Evolutionary conservation across 2,113 vertebrate species (phyloP).

Genomic region (Atlantisia rogersi): DNA sequence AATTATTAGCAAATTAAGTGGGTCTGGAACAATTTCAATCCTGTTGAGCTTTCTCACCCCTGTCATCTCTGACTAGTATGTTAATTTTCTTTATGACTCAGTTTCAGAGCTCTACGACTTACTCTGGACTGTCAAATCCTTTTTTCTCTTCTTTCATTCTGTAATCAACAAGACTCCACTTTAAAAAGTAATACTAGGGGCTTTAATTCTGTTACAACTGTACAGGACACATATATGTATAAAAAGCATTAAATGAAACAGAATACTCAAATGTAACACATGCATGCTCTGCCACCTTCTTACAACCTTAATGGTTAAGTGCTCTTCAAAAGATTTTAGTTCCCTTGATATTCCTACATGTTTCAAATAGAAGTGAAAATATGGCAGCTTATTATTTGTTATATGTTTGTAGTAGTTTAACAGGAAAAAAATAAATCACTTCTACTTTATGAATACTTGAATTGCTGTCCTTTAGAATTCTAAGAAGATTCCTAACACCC

Average conservation of each 20-base stretch:
- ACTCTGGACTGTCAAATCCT: neutral
- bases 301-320: neutral
- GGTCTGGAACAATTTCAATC: neutral
- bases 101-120: neutral
- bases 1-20: neutral
- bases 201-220: neutral
- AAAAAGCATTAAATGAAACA: neutral
- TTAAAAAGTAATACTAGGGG: neutral
- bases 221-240: neutral
- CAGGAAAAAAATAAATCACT: neutral
- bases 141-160: neutral
- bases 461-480: neutral
- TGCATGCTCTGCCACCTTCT: neutral
- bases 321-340: neutral
- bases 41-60: neutral
- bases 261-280: neutral
- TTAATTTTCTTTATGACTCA: neutral
- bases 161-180: neutral
- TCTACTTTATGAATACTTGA: neutral
- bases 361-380: neutral
- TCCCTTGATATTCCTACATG: neutral
- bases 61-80: neutral
- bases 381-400: neutral
- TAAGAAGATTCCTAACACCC: neutral
- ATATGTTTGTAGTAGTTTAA: neutral